These are phyloP conservation scores for Sparus aurata DNA, from an alignment of 2,797 vertebrate genomes.

Conservation along the genomic window DNA sequence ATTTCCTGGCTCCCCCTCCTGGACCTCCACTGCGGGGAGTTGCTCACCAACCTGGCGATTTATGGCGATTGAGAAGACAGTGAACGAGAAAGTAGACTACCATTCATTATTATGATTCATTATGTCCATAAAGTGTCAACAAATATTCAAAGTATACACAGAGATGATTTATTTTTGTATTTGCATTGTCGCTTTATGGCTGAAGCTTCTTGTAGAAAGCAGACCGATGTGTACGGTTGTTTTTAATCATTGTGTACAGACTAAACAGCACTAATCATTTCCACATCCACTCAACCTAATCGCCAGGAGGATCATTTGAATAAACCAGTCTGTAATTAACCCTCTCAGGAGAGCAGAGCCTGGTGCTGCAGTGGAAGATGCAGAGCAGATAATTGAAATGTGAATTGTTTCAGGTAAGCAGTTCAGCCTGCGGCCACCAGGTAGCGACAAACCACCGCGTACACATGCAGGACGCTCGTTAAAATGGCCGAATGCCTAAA, in stretches of 20 bases:
- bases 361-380: neutral
- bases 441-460: constrained; percentile 42
- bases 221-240: neutral
- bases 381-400: neutral
- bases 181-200: neutral
- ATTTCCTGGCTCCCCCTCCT: constrained; percentile 88
- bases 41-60: constrained; percentile 88
- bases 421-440: neutral
- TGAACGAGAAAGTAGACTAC: neutral
- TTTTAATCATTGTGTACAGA: neutral
- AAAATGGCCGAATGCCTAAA: constrained; percentile 46
- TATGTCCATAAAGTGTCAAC: neutral
- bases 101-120: no score
- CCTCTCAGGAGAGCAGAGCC: neutral
- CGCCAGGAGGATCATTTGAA: neutral
- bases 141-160: neutral
- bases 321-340: neutral
- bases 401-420: neutral
- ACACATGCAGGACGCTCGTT: neutral
- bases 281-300: neutral
- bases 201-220: neutral
- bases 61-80: neutral
- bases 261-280: neutral
- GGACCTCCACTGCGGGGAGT: constrained; percentile 89
- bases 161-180: no score